Base-by-base conservation (phyloP, 2,888 invertebrate genomes). In the Drosophila gaucha region DNA sequence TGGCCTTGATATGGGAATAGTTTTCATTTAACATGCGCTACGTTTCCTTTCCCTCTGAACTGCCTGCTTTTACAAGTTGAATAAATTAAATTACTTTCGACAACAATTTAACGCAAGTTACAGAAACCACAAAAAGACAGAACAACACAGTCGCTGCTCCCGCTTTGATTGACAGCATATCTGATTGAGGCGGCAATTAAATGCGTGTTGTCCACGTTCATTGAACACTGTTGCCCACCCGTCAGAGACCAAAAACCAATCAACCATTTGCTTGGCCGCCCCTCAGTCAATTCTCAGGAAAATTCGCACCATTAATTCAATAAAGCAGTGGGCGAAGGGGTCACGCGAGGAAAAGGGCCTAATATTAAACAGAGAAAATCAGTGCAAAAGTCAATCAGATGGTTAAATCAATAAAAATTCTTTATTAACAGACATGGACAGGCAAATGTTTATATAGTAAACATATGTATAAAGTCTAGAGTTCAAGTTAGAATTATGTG, bases 341-440 rank as follows among this genome's bases (percentile, higher is more conserved):
- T 58, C 63, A 63, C 50, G 22, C 38, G 51, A 65, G 56, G 47
- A 51, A 80, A 62, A 87, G 78, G 67, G 70, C 67, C 60, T 69
- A 47, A 62, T 78, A 85, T 82, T 87, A 85, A 80, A 78, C 60
- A 30, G n/a, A 70, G 66, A 86, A 80, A 87, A 80, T 78, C 82
- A 86, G 56, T 55, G 71, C 66, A 65, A 43, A 83, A 88, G 82
- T 82, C 82, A 82, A 88, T 79, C 73, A 73, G 73, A 64, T 65
- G 88, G 80, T 82, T 88, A 86, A 83, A 82, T 88, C 80, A 82
- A 82, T 88, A 88, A 75, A 88, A 82, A 70, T 86, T 69, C 55
- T 62, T 65, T 63, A 68, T 86, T 82, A 75, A 75, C 65, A 47
- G 67, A 20, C 59, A 55, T 56, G 49, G 59, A 56, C 43, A 55